Evolutionary conservation across 2,888 invertebrate species (phyloP).

Genomic region (Drosophila maculinotata): DNA sequence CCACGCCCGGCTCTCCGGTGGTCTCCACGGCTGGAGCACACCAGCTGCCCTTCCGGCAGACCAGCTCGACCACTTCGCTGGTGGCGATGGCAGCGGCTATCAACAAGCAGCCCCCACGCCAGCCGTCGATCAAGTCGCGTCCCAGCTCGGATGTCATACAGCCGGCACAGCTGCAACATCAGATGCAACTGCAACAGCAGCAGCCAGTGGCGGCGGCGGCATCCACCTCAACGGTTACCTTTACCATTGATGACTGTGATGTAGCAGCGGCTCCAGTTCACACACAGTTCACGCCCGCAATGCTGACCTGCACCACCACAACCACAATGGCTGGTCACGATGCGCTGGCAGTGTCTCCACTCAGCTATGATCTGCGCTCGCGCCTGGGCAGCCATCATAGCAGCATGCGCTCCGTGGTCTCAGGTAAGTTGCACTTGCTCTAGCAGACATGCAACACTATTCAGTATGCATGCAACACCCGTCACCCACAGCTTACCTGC

Average conservation of each 20-base stretch:
- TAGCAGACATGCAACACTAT: no score
- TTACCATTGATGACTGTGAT: conserved; percentile 71
- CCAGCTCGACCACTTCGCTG: conserved; percentile 75
- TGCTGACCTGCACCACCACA: conserved; percentile 66
- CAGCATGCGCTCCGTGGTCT: conserved; percentile 84
- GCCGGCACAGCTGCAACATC: conserved; percentile 51
- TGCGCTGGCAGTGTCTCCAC: conserved; percentile 48
- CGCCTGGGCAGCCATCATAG: conserved; percentile 79
- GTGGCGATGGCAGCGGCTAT: conserved; percentile 65
- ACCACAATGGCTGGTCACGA: conserved; percentile 68
- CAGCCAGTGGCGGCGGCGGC: conserved; percentile 23
- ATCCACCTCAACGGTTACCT: conserved; percentile 74
- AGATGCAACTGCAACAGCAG: conserved; percentile 31
- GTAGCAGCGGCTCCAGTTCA: conserved; percentile 1
- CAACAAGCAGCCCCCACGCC: conserved; percentile 61
- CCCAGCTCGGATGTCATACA: conserved; percentile 74
- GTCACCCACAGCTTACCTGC: conserved; percentile 71
- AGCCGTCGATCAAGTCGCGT: conserved; percentile 59
- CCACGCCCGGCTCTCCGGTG: conserved; percentile 69
- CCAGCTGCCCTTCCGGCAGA: conserved; percentile 65
- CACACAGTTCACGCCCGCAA: conserved; percentile 49
- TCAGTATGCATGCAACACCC: neutral
- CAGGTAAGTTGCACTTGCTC: conserved; percentile 74
- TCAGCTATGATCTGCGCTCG: conserved; percentile 73
- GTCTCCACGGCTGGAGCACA: conserved; percentile 15